A percentile compares a stretch with the other conserved stretches of the same genome.
Conservation (phyloP, 2,797 vertebrate genomes). For the Paratrypauchen microcephalus region DNA sequence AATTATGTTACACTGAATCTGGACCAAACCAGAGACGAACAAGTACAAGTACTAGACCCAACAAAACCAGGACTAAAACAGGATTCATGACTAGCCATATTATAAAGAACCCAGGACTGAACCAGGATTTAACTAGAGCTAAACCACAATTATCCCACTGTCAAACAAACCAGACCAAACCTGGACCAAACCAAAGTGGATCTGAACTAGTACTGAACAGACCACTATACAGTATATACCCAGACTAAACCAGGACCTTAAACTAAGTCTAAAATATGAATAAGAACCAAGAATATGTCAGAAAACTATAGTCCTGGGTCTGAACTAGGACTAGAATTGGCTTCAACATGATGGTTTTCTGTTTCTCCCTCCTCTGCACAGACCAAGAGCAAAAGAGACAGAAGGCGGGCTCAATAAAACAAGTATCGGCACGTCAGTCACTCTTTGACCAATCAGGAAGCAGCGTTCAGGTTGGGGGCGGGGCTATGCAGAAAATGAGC, state of each 20-base stretch:
- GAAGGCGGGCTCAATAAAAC: neutral
- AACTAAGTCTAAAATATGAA: no score
- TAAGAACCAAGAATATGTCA: no score
- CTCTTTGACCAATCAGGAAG: slow-evolving; percentile 20
- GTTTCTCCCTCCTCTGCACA: neutral
- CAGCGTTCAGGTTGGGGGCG: neutral
- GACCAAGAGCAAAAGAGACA: neutral
- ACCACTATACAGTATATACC: no score
- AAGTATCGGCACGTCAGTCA: slow-evolving; percentile 47
- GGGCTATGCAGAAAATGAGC: neutral
- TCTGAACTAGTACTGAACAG: neutral
- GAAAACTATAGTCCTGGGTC: neutral
- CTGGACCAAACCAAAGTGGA: neutral
- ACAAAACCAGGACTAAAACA: no score
- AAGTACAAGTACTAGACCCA: no score
- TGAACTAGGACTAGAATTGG: neutral
- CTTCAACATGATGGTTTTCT: neutral
- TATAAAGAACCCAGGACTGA: neutral
- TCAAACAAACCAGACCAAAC: neutral
- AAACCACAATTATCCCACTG: neutral
- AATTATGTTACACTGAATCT: no score
- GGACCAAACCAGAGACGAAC: no score
- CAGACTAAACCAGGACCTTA: no score
- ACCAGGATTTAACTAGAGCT: neutral
- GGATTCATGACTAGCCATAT: no score